Base-by-base conservation (phyloP, 2,888 invertebrate genomes). In the Andrena hattorfiana region DNA sequence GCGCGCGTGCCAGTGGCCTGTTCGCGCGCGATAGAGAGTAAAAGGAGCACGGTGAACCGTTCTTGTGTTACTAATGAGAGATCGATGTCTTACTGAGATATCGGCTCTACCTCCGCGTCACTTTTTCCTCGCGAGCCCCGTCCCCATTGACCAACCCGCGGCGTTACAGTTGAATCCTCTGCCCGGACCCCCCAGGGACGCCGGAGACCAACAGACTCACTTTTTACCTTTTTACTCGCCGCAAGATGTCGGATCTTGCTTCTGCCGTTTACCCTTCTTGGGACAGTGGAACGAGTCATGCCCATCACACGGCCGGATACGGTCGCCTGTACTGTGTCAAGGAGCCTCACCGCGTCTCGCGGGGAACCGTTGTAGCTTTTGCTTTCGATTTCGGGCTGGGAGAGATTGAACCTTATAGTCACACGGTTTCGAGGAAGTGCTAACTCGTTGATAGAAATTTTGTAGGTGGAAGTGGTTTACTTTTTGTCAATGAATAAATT, bases 11-110 rank as follows among this genome's bases (percentile, higher is more conserved):
- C 30, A 59, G 48, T 63, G 54, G 62, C 62, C 54, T 64, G 71
- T 62, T 42, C 54, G 60, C 56, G 62, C 56, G 42, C 49, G 72
- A 77, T 76, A 54, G 63, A 77, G 81, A 73, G 80, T 80, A 75
- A 69, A 81, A 85, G 66, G 68, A 63, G 62, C 28, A 69, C 49
- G 51, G 56, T 35, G 66, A 77, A 66, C 77, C 72, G 80, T 84
- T 85, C 85, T 84, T 84, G 81, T 85, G 89, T 87, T 84, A 87
- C 89, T 89, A 89, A 89, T 88, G 90, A 89, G 83, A 86, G 86
- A 90, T 91, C 89, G 90, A 91, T 90, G 87, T 89, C 90, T 90
- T 88, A 90, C 89, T 90, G 90, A 90, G 90, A 89, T 90, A 90
- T 90, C 84, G 81, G 48, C 35, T 79, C n/a, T 69, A 35, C 49